Conservation (phyloP, 2,113 vertebrate species). For the crab-eating macaque (Macaca fascicularis) region DNA sequence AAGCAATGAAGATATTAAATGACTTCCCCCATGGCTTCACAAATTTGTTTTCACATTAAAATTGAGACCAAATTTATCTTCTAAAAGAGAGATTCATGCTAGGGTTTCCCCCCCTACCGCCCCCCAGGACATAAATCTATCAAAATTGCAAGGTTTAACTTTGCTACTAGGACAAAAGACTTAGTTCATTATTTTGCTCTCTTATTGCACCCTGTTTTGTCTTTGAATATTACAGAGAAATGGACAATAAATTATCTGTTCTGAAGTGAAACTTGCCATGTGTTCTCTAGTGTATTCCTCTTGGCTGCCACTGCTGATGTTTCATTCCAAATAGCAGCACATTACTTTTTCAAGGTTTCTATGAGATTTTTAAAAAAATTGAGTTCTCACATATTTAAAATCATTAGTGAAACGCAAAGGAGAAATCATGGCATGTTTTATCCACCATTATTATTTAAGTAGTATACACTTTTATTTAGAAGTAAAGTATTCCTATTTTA, state of each 20-base stretch:
- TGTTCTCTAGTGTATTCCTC: constrained; percentile 36
- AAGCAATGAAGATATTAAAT: background rate
- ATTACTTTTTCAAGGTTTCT: background rate
- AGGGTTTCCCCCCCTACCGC: background rate
- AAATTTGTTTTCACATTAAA: constrained; percentile 25
- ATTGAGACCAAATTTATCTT: background rate
- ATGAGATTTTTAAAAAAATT: background rate
- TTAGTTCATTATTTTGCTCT: constrained; percentile 13
- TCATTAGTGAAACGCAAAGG: background rate
- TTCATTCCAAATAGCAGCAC: constrained; percentile 60
- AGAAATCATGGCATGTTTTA: background rate
- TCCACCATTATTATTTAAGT: background rate
- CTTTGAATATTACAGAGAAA: constrained; percentile 58
- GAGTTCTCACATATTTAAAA: constrained; percentile 26
- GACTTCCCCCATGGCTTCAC: background rate
- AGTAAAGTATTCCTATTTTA: constrained; percentile 2
- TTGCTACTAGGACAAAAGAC: background rate
- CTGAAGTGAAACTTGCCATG: constrained; percentile 39
- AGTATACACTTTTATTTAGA: background rate
- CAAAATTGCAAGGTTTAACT: constrained; percentile 25
- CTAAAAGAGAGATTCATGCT: background rate
- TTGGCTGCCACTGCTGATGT: constrained; percentile 63
- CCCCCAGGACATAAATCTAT: background rate
- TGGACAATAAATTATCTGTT: constrained; percentile 39
- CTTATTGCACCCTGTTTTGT: constrained; percentile 48